phyloP scores from a whole-genome alignment of 2,888 invertebrate species.

The Dicycla oo region DNA sequence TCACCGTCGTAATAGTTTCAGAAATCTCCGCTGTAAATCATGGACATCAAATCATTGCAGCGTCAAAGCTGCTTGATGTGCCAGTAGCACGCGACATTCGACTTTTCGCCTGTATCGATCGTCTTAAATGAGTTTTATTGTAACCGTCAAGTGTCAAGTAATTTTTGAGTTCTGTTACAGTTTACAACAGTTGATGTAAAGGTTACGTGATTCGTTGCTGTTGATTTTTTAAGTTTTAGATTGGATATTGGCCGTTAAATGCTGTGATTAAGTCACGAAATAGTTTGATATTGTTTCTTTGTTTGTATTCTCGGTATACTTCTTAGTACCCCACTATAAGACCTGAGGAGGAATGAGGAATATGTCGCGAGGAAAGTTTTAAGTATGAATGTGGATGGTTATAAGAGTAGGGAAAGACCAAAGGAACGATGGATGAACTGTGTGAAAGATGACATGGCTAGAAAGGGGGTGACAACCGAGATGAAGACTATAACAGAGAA shows the following conservation, averaged over 20 bases:
- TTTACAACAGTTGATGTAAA: constrained; percentile 17
- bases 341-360: too few relatives aligned
- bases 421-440: too few relatives aligned
- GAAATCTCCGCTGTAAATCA: constrained; percentile 55
- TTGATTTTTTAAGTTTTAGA: constrained; percentile 10
- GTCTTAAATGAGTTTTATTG: constrained; percentile 34
- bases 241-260: constrained; percentile 33
- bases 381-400: too few relatives aligned
- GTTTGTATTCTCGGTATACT: too few relatives aligned
- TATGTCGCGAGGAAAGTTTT: too few relatives aligned
- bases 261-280: constrained; percentile 1
- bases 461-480: too few relatives aligned
- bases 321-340: too few relatives aligned
- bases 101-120: constrained; percentile 52
- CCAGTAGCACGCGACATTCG: constrained; percentile 51
- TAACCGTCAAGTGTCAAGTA: constrained; percentile 32
- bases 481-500: too few relatives aligned
- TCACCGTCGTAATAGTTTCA: constrained; percentile 11
- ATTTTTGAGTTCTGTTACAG: constrained; percentile 13
- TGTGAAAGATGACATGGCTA: too few relatives aligned
- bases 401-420: too few relatives aligned
- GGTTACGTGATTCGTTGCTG: constrained; percentile 31
- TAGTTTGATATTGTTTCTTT: not conserved
- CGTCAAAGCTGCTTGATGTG: constrained; percentile 46
- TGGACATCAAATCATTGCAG: constrained; percentile 31